Percentiles rank a stretch among this genome's conserved stretches.
These are phyloP conservation scores for Watsonalla binaria DNA, from an alignment of 2,888 invertebrate genomes.

Conservation along the genomic window DNA sequence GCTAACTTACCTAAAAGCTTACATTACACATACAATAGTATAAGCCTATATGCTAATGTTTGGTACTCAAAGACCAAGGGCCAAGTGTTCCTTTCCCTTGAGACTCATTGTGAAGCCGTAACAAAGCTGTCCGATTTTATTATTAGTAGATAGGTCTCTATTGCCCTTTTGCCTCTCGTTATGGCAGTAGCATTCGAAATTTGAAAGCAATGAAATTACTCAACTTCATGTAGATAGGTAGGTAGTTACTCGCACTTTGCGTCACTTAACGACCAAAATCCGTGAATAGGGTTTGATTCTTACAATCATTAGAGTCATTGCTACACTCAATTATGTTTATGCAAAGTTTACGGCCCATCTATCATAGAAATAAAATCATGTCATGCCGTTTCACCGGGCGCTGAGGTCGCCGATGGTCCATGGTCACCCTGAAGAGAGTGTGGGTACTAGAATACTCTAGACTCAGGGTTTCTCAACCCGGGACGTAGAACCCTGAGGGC, in stretches of 20 bases:
- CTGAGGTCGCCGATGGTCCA: conserved; percentile 22
- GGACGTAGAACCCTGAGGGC: background rate
- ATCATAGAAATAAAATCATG: conserved; percentile 16
- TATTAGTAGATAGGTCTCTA: background rate
- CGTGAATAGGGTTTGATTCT: background rate
- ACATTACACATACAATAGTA: too few relatives aligned
- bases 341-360: conserved; percentile 11
- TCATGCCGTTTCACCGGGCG: conserved; percentile 9
- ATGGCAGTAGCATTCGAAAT: background rate
- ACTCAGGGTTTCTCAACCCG: background rate
- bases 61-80: too few relatives aligned
- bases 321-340: conserved; percentile 10
- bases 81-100: too few relatives aligned
- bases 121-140: background rate
- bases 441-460: background rate
- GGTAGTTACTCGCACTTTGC: background rate
- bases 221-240: background rate
- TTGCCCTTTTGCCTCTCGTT: background rate
- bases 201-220: background rate
- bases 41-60: too few relatives aligned
- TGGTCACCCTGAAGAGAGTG: conserved; percentile 22
- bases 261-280: background rate
- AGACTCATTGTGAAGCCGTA: too few relatives aligned
- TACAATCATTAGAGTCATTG: background rate
- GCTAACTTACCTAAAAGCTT: too few relatives aligned